phyloP scores from a whole-genome alignment of 1,140 invertebrate species.

The Tribolium castaneum region DNA sequence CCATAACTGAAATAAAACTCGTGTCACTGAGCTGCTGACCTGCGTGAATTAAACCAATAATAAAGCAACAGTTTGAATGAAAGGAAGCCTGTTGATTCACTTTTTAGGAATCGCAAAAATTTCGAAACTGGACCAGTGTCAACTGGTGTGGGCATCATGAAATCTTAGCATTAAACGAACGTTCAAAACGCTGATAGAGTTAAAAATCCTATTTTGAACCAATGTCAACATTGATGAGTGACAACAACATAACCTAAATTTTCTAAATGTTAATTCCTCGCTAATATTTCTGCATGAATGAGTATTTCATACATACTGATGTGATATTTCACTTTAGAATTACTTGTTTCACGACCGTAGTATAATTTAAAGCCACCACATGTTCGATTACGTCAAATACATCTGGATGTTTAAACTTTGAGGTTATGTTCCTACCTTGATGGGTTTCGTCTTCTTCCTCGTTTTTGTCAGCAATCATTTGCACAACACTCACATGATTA shows the following conservation, averaged over 20 bases:
- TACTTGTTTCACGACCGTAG: no score
- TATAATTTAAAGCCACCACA: no score
- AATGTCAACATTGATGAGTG: neutral
- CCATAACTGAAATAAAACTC: conserved; percentile 58
- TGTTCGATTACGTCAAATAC: neutral
- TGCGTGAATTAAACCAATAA: conserved; percentile 21
- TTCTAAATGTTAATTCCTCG: neutral
- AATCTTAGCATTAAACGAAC: no score
- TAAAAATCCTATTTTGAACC: no score
- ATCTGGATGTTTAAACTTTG: neutral
- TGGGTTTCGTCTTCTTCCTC: conserved; percentile 49
- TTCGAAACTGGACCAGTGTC: neutral
- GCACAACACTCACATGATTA: conserved; percentile 49
- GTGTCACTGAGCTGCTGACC: conserved; percentile 8
- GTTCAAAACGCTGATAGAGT: no score
- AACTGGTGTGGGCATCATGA: neutral
- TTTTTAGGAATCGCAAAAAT: conserved; percentile 2
- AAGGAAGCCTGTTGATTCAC: conserved; percentile 55
- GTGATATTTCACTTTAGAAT: no score
- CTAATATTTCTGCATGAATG: no score
- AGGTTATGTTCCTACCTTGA: conserved; percentile 53
- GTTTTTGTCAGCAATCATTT: conserved; percentile 39
- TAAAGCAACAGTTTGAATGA: conserved; percentile 20
- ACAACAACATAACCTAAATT: conserved; percentile 13
- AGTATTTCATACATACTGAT: no score